Evolutionary conservation across 2,888 invertebrate genomes (phyloP), one percentile per base, ranked within the genome.

Genomic region (Amiota communis): DNA sequence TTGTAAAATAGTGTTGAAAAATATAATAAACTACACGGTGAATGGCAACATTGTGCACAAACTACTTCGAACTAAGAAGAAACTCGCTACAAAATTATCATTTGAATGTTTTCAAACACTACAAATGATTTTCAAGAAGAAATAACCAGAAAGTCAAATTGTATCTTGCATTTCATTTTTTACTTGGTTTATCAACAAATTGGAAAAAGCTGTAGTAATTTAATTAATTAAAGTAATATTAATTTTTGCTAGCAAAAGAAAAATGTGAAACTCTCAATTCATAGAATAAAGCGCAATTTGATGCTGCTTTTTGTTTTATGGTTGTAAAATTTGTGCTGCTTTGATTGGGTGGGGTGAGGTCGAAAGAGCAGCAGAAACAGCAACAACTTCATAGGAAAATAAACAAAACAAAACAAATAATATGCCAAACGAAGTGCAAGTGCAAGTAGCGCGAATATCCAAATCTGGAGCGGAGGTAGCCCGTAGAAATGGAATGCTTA

Each of bases 381-480:
- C 75, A 61, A 53, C 57, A 69, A 56, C 70, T 20, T 51, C 23
- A 48, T 8, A 61, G 13, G n/a, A 73, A 12, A 63, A 51, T 51
- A 65, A 59, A 63, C 56, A 61, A 74, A 59, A 63, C 56, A 61
- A 74, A 53, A 48, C 57, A 20, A 59, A 11, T 36, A 36, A 0
- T 8, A 87, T 87, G 87, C 86, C 87, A 20, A 87, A 87, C 74
- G 88, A 88, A 79, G 87, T 87, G 53, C 87, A 87, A 80, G 87
- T 87, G 53, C 87, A 87, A 78, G 74, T 88, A 56, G 88, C 87
- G n/a, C 84, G 86, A 67, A 86, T 88, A 13, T 86, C 86, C 72
- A 87, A 83, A 74, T 88, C 87, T 61, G 71, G 71, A 15, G 68
- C 75, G 10, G 85, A 82, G 56, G 77, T 77, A 48, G 72, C 74